phyloP scores from a whole-genome alignment of 2,113 vertebrate genomes.

The Puma concolor region DNA sequence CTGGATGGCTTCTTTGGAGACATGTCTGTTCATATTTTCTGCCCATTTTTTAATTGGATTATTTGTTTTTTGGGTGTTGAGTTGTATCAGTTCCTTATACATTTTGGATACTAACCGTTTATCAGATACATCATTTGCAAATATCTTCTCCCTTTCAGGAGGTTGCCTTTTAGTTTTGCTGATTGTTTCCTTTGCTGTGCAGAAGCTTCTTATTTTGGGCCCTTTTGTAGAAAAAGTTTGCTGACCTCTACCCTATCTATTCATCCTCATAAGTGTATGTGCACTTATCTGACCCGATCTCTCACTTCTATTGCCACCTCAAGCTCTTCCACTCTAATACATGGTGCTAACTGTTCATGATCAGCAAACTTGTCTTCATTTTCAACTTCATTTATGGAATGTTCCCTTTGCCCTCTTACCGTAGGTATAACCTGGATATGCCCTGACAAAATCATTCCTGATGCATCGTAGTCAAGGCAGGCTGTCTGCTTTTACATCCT shows the following conservation, averaged over 20 bases:
- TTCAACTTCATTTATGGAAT: not conserved
- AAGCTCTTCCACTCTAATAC: not conserved
- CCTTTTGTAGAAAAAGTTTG: not conserved
- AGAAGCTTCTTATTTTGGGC: not conserved
- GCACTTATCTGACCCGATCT: not conserved
- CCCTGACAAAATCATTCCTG: not conserved
- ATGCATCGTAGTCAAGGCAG: not conserved
- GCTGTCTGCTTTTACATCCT: not conserved
- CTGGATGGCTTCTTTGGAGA: not conserved
- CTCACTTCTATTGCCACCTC: not conserved
- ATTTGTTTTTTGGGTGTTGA: not conserved
- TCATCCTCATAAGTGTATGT: not conserved
- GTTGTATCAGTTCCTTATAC: not conserved
- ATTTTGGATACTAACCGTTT: not conserved
- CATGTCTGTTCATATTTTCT: not conserved
- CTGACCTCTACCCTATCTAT: not conserved
- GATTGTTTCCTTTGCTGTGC: not conserved
- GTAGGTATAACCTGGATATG: not conserved
- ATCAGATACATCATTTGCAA: not conserved
- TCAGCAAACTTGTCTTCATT: not conserved
- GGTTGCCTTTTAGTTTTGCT: not conserved
- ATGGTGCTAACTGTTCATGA: not conserved
- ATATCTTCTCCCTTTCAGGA: not conserved
- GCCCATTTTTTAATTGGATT: not conserved
- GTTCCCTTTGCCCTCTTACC: not conserved